These are phyloP conservation scores for Eolophus roseicapilla DNA, from an alignment of 2,113 vertebrate genomes.

Conservation along the genomic window DNA sequence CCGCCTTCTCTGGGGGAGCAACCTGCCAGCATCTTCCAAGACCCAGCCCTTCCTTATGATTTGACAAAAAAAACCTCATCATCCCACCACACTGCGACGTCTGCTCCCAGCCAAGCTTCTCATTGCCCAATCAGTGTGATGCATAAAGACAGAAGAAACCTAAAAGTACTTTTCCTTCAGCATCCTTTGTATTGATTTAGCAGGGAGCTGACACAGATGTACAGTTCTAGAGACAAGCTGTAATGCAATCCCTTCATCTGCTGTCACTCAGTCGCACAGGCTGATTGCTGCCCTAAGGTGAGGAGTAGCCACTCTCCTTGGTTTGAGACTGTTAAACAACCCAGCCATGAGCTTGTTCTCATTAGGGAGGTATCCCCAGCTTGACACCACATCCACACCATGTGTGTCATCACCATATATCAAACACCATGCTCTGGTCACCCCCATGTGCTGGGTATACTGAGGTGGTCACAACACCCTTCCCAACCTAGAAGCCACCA, in stretches of 20 bases:
- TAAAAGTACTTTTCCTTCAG: conserved; percentile 48
- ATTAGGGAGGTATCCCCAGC: neutral
- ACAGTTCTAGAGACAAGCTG: conserved; percentile 2
- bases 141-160: conserved; percentile 31
- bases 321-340: neutral
- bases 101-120: neutral
- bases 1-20: neutral
- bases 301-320: neutral
- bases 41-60: neutral
- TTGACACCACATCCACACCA: neutral
- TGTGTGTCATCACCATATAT: fast-evolving
- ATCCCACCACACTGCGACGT: neutral
- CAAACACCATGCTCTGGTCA: fast-evolving
- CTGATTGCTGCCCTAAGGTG: neutral
- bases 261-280: conserved; percentile 47
- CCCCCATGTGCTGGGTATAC: fast-evolving
- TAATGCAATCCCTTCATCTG: conserved; percentile 38
- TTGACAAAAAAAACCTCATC: neutral
- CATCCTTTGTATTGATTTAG: conserved; percentile 60
- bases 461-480: fast-evolving
- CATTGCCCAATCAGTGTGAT: neutral
- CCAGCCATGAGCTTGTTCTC: neutral
- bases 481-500: too few relatives aligned
- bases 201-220: conserved; percentile 50
- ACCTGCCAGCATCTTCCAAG: neutral